phyloP scores from a whole-genome alignment of 2,113 vertebrate genomes.

The Gnathochromis pfefferi region DNA sequence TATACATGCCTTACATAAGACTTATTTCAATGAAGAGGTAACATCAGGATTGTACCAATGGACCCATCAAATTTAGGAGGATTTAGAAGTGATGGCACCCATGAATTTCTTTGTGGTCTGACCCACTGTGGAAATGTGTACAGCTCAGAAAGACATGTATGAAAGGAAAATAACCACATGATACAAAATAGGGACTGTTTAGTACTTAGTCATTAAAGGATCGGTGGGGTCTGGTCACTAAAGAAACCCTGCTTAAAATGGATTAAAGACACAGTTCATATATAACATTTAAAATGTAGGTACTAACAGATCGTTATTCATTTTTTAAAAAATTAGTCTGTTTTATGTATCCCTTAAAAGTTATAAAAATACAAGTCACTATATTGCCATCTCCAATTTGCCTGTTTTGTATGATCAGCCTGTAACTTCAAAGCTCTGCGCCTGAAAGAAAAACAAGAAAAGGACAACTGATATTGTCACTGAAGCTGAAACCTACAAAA shows the following conservation, averaged over 20 bases:
- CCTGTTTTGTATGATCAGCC: neutral
- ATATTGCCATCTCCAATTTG: neutral
- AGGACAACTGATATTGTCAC: neutral
- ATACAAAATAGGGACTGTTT: neutral
- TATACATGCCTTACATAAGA: neutral
- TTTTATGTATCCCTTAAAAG: neutral
- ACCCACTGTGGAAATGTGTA: neutral
- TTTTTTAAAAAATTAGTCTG: neutral
- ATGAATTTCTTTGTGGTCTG: neutral
- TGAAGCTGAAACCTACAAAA: neutral
- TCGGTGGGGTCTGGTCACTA: neutral
- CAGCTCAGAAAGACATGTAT: neutral
- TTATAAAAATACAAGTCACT: neutral
- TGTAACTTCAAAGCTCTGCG: neutral
- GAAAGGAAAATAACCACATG: neutral
- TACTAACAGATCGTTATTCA: neutral
- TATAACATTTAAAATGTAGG: neutral
- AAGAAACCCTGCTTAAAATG: neutral
- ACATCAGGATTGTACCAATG: slow-evolving; percentile 23
- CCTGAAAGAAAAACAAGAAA: neutral
- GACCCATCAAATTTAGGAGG: neutral
- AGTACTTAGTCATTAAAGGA: neutral
- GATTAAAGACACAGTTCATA: neutral
- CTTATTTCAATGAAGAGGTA: neutral
- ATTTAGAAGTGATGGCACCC: neutral